Percentiles rank a stretch among this genome's conserved stretches.
These are phyloP conservation scores for Coryphaenoides rupestris DNA, from an alignment of 2,113 vertebrate genomes.

Conservation along the genomic window DNA sequence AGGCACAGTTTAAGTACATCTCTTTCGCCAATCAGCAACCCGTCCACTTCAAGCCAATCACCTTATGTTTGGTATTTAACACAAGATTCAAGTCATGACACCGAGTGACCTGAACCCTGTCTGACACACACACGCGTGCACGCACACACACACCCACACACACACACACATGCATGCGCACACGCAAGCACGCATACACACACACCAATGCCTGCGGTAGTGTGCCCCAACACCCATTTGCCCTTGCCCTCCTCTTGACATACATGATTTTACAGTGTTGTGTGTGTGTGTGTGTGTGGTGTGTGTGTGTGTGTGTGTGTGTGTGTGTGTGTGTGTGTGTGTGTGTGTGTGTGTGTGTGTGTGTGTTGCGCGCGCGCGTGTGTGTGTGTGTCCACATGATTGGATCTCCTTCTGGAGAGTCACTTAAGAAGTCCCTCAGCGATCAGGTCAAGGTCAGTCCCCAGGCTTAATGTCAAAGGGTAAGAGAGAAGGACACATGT, in stretches of 20 bases:
- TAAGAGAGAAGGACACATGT: conserved; percentile 38
- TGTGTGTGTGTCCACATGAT: conserved; percentile 71
- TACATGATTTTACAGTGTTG: conserved; percentile 32
- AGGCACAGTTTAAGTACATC: conserved; percentile 38
- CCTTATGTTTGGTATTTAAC: conserved; percentile 14
- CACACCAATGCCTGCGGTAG: conserved; percentile 20
- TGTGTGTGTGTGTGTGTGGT: too few relatives aligned
- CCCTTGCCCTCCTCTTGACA: conserved; percentile 35
- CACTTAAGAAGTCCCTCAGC: conserved; percentile 70
- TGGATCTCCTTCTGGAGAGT: conserved; percentile 67
- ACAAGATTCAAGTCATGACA: too few relatives aligned
- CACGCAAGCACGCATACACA: conserved; percentile 14
- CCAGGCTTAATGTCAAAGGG: conserved; percentile 54
- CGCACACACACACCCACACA: too few relatives aligned
- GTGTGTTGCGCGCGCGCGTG: conserved; percentile 28
- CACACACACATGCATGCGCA: too few relatives aligned
- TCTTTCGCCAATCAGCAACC: not conserved
- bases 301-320: too few relatives aligned
- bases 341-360: conserved; percentile 40
- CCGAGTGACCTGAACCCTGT: too few relatives aligned
- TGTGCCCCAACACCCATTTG: conserved; percentile 38
- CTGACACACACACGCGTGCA: too few relatives aligned
- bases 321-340: too few relatives aligned
- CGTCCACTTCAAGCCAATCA: conserved; percentile 44
- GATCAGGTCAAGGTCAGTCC: conserved; percentile 71